Conservation (phyloP, 2,888 invertebrate species). For the Ceraclea dissimilis region DNA sequence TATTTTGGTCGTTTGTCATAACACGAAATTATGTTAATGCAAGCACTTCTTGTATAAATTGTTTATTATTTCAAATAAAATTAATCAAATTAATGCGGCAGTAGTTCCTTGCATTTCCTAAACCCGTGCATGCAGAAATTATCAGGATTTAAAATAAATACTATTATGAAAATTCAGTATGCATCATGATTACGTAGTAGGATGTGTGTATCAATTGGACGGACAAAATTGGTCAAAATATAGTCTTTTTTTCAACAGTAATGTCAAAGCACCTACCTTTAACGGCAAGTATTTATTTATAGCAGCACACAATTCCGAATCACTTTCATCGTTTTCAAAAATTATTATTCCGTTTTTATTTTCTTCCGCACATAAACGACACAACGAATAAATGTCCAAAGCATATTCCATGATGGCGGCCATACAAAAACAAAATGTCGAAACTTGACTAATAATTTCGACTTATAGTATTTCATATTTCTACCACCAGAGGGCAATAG, state of each 20-base stretch:
- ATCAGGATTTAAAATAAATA: not conserved
- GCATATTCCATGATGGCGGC: slow-evolving; percentile 28
- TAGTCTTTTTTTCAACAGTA: slow-evolving; percentile 31
- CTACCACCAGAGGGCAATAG: slow-evolving; percentile 2
- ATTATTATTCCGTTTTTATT: slow-evolving; percentile 61
- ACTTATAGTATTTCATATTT: not conserved
- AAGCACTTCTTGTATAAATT: no score
- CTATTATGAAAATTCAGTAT: slow-evolving; percentile 12
- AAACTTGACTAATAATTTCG: slow-evolving; percentile 7
- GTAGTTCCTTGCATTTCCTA: not conserved
- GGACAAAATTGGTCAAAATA: slow-evolving; percentile 28
- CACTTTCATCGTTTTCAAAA: slow-evolving; percentile 51
- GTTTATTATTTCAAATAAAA: no score
- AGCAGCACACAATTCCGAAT: slow-evolving; percentile 53
- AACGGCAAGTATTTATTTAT: slow-evolving; percentile 69
- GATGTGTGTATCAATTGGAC: slow-evolving; percentile 22
- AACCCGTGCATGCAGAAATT: not conserved
- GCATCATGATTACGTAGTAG: slow-evolving; percentile 26
- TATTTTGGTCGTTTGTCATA: slow-evolving; percentile 71
- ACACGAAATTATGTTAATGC: slow-evolving; percentile 25
- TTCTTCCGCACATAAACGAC: slow-evolving; percentile 69
- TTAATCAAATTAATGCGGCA: no score
- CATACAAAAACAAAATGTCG: not conserved
- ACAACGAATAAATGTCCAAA: slow-evolving; percentile 62
- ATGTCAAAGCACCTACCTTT: slow-evolving; percentile 48